Evolutionary conservation across 2,888 invertebrate species (phyloP).

Genomic region (Hyposoter dolosus): DNA sequence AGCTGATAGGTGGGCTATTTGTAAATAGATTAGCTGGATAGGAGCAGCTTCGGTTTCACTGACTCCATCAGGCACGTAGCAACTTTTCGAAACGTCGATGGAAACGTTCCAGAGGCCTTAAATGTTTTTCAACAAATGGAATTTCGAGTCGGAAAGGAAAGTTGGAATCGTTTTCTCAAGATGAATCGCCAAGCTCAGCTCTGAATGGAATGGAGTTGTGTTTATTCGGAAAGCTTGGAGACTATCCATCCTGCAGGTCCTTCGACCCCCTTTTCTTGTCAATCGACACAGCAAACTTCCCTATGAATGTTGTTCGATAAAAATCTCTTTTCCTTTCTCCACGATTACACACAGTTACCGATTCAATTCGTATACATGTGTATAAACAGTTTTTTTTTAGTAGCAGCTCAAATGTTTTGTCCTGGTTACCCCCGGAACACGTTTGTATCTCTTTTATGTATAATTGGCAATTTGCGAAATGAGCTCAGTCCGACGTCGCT

Average conservation of each 20-base stretch:
- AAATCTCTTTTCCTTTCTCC: conserved; percentile 46
- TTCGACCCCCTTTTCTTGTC: neutral
- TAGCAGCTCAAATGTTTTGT: conserved; percentile 35
- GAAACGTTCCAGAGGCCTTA: neutral
- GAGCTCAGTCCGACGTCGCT: conserved; percentile 51
- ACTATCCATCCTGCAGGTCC: neutral
- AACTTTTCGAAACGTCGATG: neutral
- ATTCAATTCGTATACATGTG: conserved; percentile 39
- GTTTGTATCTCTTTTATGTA: conserved; percentile 68
- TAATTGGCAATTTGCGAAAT: conserved; percentile 75
- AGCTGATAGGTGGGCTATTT: conserved; percentile 19
- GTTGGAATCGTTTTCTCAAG: neutral
- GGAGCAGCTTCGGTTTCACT: neutral
- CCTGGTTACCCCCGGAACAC: conserved; percentile 1
- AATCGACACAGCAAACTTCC: neutral
- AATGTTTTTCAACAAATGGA: neutral
- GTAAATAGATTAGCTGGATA: conserved; percentile 37
- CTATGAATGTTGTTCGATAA: conserved; percentile 44
- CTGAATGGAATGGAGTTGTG: neutral
- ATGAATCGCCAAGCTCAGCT: neutral
- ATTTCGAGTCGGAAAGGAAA: neutral
- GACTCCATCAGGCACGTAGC: neutral
- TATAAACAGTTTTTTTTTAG: conserved; percentile 39
- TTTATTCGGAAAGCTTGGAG: neutral
- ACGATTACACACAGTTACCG: conserved; percentile 10